Evolutionary conservation across 2,888 invertebrate genomes (phyloP).

Genomic region (Crossocerus cetratus): DNA sequence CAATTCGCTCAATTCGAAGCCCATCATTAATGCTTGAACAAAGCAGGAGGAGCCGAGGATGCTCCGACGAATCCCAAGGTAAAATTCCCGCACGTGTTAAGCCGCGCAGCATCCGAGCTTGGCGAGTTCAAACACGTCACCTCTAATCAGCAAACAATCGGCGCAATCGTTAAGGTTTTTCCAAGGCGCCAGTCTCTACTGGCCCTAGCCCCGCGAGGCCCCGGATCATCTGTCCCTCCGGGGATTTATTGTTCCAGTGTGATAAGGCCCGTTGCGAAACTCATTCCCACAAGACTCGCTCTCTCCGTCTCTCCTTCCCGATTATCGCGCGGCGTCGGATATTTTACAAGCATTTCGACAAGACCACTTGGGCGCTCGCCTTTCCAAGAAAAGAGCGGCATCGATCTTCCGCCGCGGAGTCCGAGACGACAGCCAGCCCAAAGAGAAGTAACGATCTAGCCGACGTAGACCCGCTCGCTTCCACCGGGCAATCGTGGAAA

Average conservation of each 20-base stretch:
- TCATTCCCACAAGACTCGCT: slow-evolving; percentile 34
- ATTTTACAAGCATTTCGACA: too few species aligned
- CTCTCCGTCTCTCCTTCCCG: too few species aligned
- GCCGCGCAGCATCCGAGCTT: slow-evolving; percentile 36
- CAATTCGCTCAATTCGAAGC: slow-evolving; percentile 8
- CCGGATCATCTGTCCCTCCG: slow-evolving; percentile 22
- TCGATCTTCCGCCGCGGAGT: too few species aligned
- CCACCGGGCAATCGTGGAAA: too few species aligned
- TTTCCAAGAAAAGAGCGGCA: too few species aligned
- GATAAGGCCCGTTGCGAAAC: slow-evolving; percentile 47
- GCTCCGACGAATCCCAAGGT: slow-evolving; percentile 37
- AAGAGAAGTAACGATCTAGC: too few species aligned
- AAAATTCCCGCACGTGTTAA: slow-evolving; percentile 31
- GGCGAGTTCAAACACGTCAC: slow-evolving; percentile 14
- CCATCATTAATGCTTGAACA: slow-evolving; percentile 27
- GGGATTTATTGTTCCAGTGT: slow-evolving; percentile 49
- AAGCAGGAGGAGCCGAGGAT: slow-evolving; percentile 19
- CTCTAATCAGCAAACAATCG: slow-evolving; percentile 35
- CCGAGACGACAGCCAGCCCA: too few species aligned
- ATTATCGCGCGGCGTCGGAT: too few species aligned
- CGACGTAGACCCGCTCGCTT: too few species aligned
- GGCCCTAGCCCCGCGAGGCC: slow-evolving; percentile 23
- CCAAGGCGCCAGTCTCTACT: slow-evolving; percentile 40
- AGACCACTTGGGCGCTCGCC: too few species aligned
- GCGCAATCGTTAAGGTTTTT: slow-evolving; percentile 26